These are phyloP conservation scores for Crotalus helleri DNA, from an alignment of 2,113 vertebrate genomes.

Conservation along the genomic window DNA sequence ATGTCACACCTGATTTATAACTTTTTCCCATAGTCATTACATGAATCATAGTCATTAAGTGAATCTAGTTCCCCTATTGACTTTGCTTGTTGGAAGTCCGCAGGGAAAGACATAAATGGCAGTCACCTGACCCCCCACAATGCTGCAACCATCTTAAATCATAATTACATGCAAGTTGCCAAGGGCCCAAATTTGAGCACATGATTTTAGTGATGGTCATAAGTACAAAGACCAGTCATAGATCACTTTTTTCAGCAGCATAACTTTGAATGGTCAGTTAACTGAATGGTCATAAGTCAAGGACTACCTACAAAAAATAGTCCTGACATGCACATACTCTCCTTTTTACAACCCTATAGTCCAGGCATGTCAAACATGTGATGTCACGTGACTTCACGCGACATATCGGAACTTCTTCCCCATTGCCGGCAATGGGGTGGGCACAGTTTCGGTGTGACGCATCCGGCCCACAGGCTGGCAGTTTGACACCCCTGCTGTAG, in stretches of 20 bases:
- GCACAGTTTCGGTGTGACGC: no score
- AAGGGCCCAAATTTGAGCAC: not conserved
- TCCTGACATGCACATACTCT: not conserved
- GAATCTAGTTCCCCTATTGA: not conserved
- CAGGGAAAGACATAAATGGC: not conserved
- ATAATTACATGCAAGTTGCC: not conserved
- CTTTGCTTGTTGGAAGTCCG: not conserved
- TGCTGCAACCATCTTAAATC: not conserved
- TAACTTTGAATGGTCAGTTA: not conserved
- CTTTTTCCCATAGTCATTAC: not conserved
- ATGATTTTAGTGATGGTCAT: not conserved
- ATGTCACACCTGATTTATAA: not conserved
- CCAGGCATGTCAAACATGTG: no score
- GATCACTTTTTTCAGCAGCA: not conserved
- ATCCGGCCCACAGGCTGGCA: no score
- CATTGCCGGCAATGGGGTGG: no score
- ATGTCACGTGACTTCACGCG: no score
- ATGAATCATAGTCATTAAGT: not conserved
- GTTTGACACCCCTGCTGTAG: no score
- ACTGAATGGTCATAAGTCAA: not conserved
- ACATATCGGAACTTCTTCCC: no score
- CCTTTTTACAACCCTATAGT: no score
- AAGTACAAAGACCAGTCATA: not conserved
- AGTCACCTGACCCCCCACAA: not conserved
- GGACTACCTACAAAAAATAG: not conserved